Conservation (phyloP, 2,888 invertebrate genomes). For the Microchrysa polita region DNA sequence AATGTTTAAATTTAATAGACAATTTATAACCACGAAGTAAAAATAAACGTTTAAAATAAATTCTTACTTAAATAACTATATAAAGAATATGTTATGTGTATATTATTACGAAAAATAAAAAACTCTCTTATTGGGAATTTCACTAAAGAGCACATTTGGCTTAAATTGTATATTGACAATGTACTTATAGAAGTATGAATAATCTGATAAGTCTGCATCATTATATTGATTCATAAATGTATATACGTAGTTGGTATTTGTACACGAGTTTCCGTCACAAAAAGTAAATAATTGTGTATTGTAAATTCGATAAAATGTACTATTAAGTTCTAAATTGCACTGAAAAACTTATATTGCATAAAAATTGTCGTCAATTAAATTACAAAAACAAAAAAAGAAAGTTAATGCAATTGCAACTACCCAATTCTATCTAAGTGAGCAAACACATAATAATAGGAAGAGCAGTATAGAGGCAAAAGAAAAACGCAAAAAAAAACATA, state of each 20-base stretch:
- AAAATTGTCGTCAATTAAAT: slow-evolving; percentile 36
- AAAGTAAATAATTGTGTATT: slow-evolving; percentile 9
- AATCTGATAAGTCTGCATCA: background rate
- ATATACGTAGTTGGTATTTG: no score
- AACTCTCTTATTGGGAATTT: slow-evolving; percentile 47
- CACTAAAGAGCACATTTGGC: slow-evolving; percentile 25
- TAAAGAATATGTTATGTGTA: slow-evolving; percentile 7
- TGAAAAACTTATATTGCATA: background rate
- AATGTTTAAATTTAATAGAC: background rate
- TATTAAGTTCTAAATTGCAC: background rate
- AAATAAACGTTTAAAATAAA: background rate
- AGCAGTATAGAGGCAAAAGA: no score
- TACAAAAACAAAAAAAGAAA: background rate
- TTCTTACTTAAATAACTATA: no score
- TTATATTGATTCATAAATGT: background rate
- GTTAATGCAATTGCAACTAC: no score
- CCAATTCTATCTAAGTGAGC: no score
- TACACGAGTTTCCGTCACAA: background rate
- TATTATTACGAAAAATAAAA: slow-evolving; percentile 11
- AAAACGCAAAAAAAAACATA: no score
- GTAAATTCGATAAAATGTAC: background rate
- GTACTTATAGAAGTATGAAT: background rate
- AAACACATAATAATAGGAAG: no score
- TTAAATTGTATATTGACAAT: background rate
- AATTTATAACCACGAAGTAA: background rate